phyloP scores from a whole-genome alignment of 2,888 invertebrate species.

The Hoplodrina ambigua region DNA sequence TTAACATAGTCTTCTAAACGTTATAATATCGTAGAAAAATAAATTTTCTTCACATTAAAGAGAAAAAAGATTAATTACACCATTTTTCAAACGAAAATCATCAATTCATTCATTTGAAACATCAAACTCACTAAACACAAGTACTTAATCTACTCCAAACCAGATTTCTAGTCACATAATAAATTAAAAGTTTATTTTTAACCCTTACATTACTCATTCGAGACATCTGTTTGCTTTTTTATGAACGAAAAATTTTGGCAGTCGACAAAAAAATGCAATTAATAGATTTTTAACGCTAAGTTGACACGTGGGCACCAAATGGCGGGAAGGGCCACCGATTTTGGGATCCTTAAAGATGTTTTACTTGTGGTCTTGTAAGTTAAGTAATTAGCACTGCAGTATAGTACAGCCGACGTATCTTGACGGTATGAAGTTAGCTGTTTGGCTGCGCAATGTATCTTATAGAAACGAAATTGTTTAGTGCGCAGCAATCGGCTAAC shows the following conservation, averaged over 20 bases:
- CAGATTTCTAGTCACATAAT: constrained; percentile 54
- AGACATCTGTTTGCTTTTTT: constrained; percentile 64
- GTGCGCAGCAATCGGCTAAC: too few relatives aligned
- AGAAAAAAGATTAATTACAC: background rate
- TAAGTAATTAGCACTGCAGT: too few relatives aligned
- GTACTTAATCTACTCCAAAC: constrained; percentile 30
- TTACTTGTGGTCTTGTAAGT: background rate
- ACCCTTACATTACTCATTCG: constrained; percentile 77
- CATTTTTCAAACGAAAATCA: constrained; percentile 16
- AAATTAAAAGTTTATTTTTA: constrained; percentile 70
- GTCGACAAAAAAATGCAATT: constrained; percentile 79
- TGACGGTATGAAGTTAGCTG: too few relatives aligned
- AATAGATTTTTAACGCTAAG: constrained; percentile 77
- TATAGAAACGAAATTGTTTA: too few relatives aligned
- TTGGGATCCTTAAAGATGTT: constrained; percentile 68
- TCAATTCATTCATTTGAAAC: constrained; percentile 15
- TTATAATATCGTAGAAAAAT: background rate
- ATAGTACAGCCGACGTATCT: too few relatives aligned
- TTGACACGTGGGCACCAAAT: constrained; percentile 87
- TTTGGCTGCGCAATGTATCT: too few relatives aligned
- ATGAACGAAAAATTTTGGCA: constrained; percentile 72
- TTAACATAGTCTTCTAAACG: constrained; percentile 10
- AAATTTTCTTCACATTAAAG: background rate
- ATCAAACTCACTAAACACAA: constrained; percentile 12
- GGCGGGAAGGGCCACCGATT: constrained; percentile 73